Evolutionary conservation across 2,797 vertebrate species (phyloP).

Genomic region (Dendrocincla tyrannina): DNA sequence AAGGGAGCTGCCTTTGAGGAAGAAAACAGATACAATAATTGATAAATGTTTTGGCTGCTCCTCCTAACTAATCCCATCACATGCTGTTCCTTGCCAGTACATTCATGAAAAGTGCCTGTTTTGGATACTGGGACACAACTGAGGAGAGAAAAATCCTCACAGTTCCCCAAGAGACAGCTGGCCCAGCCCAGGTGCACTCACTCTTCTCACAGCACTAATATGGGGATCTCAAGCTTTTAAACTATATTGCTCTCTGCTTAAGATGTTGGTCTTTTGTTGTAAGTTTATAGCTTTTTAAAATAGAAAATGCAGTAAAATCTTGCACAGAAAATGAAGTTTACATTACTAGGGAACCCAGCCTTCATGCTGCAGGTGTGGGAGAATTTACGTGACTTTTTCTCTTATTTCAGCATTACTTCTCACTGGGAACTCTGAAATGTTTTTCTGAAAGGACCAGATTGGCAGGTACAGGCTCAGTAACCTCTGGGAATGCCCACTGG

Average conservation of each 20-base stretch:
- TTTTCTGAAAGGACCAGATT: not conserved
- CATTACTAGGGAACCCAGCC: not conserved
- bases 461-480: not conserved
- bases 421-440: not conserved
- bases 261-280: not conserved
- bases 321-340: not conserved
- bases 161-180: not conserved
- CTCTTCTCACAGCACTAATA: not conserved
- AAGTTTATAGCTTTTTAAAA: not conserved
- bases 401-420: not conserved
- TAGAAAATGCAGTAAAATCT: not conserved
- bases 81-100: not conserved
- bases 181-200: accelerated
- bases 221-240: not conserved
- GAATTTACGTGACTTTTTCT: not conserved
- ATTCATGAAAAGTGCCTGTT: not conserved
- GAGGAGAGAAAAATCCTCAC: not conserved
- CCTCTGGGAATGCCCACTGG: not conserved
- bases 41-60: not conserved
- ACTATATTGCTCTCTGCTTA: not conserved
- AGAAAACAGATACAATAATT: constrained; percentile 6
- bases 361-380: not conserved
- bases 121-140: not conserved
- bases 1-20: not conserved
- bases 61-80: not conserved